A percentile compares a stretch with the other conserved stretches of the same genome.
Evolutionary conservation across 2,113 vertebrate species (phyloP).

Genomic region (Chlorocebus sabaeus): DNA sequence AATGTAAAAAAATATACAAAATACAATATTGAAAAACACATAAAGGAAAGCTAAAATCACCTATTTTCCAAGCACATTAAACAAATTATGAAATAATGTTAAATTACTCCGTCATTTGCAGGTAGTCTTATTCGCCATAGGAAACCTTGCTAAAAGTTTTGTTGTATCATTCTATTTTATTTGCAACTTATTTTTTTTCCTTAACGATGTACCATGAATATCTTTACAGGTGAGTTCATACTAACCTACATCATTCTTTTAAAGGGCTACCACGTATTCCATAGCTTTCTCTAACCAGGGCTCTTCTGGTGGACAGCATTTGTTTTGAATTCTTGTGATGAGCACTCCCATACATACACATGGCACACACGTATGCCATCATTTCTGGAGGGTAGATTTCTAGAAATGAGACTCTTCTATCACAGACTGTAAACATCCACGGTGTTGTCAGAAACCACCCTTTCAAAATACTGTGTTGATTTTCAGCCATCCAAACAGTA

Average conservation of each 20-base stretch:
- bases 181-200: not conserved
- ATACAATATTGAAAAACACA: not conserved
- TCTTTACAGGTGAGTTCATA: not conserved
- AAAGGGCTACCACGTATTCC: not conserved
- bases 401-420: not conserved
- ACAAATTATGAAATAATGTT: not conserved
- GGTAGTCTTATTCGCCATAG: not conserved
- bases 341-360: not conserved
- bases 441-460: not conserved
- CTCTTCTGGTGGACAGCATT: not conserved
- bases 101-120: not conserved
- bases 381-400: not conserved
- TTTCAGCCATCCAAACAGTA: not conserved
- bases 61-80: not conserved
- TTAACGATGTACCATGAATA: not conserved
- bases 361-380: not conserved
- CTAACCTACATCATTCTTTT: not conserved
- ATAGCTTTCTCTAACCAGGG: not conserved
- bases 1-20: too few species aligned
- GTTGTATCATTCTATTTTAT: not conserved
- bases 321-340: not conserved
- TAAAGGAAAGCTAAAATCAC: not conserved
- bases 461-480: not conserved
- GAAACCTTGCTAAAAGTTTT: not conserved
- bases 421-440: not conserved